These are phyloP conservation scores for Lampropteryx suffumata DNA, from an alignment of 2,888 invertebrate genomes.

Conservation along the genomic window DNA sequence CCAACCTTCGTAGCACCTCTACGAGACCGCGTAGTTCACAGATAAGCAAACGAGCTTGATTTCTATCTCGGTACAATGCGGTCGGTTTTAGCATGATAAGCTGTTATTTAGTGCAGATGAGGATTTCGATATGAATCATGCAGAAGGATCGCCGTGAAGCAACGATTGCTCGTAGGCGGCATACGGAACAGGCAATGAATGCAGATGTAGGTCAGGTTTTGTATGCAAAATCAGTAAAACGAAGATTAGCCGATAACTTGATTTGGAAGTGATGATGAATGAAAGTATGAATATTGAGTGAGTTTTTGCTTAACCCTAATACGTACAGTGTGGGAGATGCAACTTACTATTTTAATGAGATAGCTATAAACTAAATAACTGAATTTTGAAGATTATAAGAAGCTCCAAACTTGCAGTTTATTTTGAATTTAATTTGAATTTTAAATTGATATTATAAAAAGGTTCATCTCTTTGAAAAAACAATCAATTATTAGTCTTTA, in stretches of 20 bases:
- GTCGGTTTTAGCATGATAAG: constrained; percentile 14
- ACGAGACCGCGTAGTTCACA: constrained; percentile 7
- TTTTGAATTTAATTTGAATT: too few species aligned
- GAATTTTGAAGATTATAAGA: too few species aligned
- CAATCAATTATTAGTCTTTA: too few species aligned
- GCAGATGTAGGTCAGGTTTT: constrained; percentile 30
- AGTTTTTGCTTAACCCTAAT: constrained; percentile 7
- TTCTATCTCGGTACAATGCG: constrained; percentile 10
- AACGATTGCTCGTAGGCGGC: constrained; percentile 27
- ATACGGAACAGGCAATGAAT: constrained; percentile 29
- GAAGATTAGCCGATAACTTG: constrained; percentile 20
- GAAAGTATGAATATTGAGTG: constrained; percentile 7
- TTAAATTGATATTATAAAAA: too few species aligned
- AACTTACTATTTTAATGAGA: too few species aligned
- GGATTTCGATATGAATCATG: constrained; percentile 28
- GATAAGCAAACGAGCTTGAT: constrained; percentile 12
- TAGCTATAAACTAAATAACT: too few species aligned
- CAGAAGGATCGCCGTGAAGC: constrained; percentile 25
- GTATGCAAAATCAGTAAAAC: constrained; percentile 24
- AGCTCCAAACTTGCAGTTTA: too few species aligned
- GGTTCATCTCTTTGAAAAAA: too few species aligned
- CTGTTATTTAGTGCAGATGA: constrained; percentile 13
- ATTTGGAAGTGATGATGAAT: constrained; percentile 17
- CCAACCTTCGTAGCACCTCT: constrained; percentile 29
- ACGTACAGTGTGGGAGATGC: not conserved